These are phyloP conservation scores for Microhierax caerulescens DNA, from an alignment of 2,797 vertebrate genomes.

Conservation along the genomic window DNA sequence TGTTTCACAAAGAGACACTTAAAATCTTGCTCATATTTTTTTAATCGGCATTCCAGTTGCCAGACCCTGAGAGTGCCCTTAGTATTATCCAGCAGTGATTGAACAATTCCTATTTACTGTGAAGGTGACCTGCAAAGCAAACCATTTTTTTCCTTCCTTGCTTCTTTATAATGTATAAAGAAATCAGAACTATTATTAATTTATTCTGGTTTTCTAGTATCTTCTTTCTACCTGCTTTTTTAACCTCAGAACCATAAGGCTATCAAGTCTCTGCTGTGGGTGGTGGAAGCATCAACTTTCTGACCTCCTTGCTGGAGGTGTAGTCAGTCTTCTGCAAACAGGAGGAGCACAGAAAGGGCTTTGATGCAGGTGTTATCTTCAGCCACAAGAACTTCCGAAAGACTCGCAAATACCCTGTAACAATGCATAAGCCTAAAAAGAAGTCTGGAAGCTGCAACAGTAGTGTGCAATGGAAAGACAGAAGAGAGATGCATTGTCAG, in stretches of 20 bases:
- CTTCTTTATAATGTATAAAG: background rate
- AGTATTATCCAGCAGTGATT: background rate
- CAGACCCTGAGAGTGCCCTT: background rate
- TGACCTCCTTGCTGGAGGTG: background rate
- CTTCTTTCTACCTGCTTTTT: background rate
- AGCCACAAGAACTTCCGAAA: background rate
- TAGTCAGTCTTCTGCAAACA: background rate
- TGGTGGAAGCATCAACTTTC: background rate
- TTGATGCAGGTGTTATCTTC: background rate
- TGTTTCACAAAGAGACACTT: background rate
- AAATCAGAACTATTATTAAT: background rate
- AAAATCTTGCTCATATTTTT: conserved; percentile 10
- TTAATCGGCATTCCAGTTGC: background rate
- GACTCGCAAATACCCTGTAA: background rate
- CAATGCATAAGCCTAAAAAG: background rate
- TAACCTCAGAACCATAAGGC: background rate
- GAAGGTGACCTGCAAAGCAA: conserved; percentile 25
- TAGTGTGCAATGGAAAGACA: background rate
- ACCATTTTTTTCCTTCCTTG: background rate
- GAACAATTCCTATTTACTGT: background rate
- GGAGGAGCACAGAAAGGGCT: background rate
- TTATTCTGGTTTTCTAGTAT: background rate
- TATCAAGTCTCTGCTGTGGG: background rate
- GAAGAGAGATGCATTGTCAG: background rate
- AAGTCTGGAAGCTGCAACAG: rapidly evolving